Conservation (phyloP, 2,888 invertebrate genomes). For the Herminia tarsipennalis region DNA sequence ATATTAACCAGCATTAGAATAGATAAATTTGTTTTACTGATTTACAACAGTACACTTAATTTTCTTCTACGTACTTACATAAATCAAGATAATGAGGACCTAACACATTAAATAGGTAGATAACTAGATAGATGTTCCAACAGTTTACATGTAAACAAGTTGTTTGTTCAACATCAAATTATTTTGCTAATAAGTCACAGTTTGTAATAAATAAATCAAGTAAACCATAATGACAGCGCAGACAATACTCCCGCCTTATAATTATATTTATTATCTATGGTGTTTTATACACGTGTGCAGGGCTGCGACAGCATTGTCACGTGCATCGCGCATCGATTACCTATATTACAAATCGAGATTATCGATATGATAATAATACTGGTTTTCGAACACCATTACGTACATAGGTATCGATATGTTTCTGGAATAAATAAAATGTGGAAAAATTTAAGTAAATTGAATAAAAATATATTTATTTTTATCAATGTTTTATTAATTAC, state of each 20-base stretch:
- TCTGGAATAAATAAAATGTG: no score
- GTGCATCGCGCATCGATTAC: conserved; percentile 45
- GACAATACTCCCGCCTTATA: conserved; percentile 27
- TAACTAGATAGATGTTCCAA: neutral
- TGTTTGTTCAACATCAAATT: conserved; percentile 20
- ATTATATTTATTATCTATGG: conserved; percentile 22
- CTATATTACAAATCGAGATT: conserved; percentile 40
- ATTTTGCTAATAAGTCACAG: conserved; percentile 21
- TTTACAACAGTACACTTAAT: no score
- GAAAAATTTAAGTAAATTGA: no score
- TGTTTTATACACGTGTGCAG: conserved; percentile 36
- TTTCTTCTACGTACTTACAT: no score
- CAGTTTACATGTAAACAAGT: conserved; percentile 7
- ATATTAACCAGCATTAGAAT: no score
- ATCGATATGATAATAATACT: conserved; percentile 53
- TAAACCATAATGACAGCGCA: conserved; percentile 19
- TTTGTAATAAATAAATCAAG: conserved; percentile 20
- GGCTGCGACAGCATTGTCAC: conserved; percentile 32
- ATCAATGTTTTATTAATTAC: no score
- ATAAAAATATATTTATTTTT: no score
- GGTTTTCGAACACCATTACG: conserved; percentile 45
- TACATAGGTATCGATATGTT: neutral
- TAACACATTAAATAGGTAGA: neutral
- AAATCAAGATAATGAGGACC: no score
- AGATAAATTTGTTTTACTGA: no score